A percentile compares a stretch with the other conserved stretches of the same genome.
Evolutionary conservation across 2,113 vertebrate genomes (phyloP).

Genomic region (Psophia crepitans): DNA sequence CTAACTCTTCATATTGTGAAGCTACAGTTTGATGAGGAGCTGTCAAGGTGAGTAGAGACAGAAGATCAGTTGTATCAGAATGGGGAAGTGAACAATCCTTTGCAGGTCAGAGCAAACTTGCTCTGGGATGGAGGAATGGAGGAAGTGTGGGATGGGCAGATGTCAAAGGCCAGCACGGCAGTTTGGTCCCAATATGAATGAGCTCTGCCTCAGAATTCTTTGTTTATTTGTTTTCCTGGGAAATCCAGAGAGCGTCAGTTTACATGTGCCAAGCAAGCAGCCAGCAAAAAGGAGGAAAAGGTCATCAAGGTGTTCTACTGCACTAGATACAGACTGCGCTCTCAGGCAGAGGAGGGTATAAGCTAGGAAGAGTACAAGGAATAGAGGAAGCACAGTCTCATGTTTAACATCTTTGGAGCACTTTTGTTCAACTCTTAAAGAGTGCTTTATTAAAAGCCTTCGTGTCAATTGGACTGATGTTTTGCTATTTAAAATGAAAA

Average conservation of each 20-base stretch:
- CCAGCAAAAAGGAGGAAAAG: not conserved
- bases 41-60: rapidly evolving
- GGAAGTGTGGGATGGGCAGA: not conserved
- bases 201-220: not conserved
- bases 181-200: not conserved
- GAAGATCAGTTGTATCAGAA: not conserved
- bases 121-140: not conserved
- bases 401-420: not conserved
- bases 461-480: not conserved
- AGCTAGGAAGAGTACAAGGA: not conserved
- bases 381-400: not conserved
- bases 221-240: not conserved
- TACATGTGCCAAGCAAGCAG: not conserved
- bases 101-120: not conserved
- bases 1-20: not conserved
- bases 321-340: not conserved
- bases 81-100: not conserved
- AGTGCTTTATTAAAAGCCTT: not conserved
- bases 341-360: not conserved
- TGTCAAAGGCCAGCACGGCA: not conserved
- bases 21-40: not conserved
- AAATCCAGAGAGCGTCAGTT: not conserved
- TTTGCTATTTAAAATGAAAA: not conserved
- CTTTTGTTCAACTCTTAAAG: not conserved
- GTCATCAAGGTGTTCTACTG: not conserved